Evolutionary conservation across 92 coral and sea anemone species (phyloP).

Genomic region (Siderastrea siderea): DNA sequence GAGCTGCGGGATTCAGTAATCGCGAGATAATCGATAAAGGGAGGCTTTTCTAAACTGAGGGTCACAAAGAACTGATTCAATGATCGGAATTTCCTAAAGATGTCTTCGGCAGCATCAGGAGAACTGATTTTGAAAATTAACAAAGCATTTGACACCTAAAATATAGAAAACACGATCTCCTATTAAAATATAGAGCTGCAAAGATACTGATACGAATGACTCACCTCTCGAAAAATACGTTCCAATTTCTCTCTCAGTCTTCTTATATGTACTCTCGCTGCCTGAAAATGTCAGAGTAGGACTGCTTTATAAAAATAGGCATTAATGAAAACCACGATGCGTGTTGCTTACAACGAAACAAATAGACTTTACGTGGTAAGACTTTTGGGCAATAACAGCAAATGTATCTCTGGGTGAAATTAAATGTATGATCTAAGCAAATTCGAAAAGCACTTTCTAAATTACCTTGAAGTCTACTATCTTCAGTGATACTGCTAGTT

Average conservation of each 20-base stretch:
- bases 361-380: neutral
- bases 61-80: no score
- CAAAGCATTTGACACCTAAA: no score
- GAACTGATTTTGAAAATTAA: no score
- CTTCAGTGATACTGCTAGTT: conserved; percentile 15
- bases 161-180: neutral
- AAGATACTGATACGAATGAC: neutral
- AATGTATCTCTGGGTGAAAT: no score
- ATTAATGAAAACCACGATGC: neutral
- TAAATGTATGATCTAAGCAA: no score
- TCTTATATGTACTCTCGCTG: neutral
- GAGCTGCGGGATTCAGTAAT: no score
- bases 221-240: neutral
- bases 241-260: conserved; percentile 16
- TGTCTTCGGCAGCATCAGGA: no score
- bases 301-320: neutral
- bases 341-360: neutral
- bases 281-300: neutral
- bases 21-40: no score
- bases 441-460: neutral
- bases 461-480: neutral
- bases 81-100: no score
- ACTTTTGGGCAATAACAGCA: no score
- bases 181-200: neutral
- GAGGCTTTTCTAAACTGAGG: no score